phyloP scores from a whole-genome alignment of 2,888 invertebrate species.

The Tetranychus truncatus region DNA sequence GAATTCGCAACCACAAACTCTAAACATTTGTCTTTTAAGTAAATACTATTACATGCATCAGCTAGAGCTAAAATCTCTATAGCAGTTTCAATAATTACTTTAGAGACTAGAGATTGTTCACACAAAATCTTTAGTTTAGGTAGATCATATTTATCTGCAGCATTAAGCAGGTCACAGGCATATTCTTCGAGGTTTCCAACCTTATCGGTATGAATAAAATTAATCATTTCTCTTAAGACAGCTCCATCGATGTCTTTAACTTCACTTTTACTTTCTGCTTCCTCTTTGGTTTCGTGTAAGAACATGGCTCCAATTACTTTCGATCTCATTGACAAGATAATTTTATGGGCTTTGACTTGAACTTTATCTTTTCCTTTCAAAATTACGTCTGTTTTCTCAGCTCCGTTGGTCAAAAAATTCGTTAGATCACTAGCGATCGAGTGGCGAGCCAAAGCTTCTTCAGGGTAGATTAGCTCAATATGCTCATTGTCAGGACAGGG shows the following conservation, averaged over 20 bases:
- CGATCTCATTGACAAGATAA: conserved; percentile 3
- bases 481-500: background rate
- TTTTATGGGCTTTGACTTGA: conserved; percentile 2
- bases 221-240: conserved; percentile 12
- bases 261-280: background rate
- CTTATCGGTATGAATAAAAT: conserved; percentile 13
- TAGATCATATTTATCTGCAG: conserved; percentile 11
- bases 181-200: conserved; percentile 6
- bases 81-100: background rate
- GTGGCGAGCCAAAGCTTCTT: background rate
- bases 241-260: conserved; percentile 11
- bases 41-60: conserved; percentile 2
- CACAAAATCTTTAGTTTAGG: conserved; percentile 4
- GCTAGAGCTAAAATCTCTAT: conserved; percentile 5
- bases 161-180: conserved; percentile 7
- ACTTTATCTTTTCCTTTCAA: background rate
- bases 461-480: background rate
- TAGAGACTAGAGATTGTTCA: conserved; percentile 6
- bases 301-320: conserved; percentile 14
- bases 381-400: background rate
- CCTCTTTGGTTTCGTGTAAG: conserved; percentile 3
- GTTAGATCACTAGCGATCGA: conserved; percentile 1
- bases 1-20: conserved; percentile 7
- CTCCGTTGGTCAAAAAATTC: background rate
- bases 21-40: conserved; percentile 6